Percentiles rank a stretch among this genome's conserved stretches.
Conservation (phyloP, 2,888 invertebrate species). For the Oscheius onirici region DNA sequence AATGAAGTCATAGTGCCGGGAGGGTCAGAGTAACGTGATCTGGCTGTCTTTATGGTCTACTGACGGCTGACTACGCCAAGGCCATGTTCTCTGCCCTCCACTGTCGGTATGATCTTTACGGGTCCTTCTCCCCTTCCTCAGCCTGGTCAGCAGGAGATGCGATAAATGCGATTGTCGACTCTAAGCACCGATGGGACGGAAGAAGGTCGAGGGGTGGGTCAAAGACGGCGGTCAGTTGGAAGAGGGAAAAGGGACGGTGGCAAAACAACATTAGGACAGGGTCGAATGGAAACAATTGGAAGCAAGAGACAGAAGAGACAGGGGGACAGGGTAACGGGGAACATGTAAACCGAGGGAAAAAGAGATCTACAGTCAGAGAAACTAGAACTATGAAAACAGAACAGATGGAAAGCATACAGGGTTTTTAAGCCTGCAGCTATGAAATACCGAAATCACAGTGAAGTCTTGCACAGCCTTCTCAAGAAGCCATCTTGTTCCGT, state of each 20-base stretch:
- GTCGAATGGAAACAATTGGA: no score
- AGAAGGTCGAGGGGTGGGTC: conserved; percentile 10
- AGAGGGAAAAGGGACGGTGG: background rate
- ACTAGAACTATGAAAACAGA: no score
- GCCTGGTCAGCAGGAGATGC: conserved; percentile 25
- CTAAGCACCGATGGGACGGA: background rate
- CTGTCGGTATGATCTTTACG: background rate
- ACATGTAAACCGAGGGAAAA: no score
- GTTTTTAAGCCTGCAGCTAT: no score
- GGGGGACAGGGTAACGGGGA: no score
- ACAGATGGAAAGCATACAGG: no score
- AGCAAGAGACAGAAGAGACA: no score
- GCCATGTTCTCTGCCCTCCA: conserved; percentile 12
- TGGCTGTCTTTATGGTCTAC: conserved; percentile 30
- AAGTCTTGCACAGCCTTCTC: no score
- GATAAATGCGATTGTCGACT: conserved; percentile 33
- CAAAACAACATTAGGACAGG: no score
- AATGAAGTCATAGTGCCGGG: background rate
- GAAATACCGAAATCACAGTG: no score
- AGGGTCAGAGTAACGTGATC: conserved; percentile 23
- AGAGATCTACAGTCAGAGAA: no score
- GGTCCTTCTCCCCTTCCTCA: conserved; percentile 12
- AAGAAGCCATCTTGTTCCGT: no score
- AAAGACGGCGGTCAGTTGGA: conserved; percentile 13
- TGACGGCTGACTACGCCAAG: conserved; percentile 21